A percentile compares a stretch with the other conserved stretches of the same genome.
Conservation (phyloP, 2,113 vertebrate species). For the Varanus komodoensis region DNA sequence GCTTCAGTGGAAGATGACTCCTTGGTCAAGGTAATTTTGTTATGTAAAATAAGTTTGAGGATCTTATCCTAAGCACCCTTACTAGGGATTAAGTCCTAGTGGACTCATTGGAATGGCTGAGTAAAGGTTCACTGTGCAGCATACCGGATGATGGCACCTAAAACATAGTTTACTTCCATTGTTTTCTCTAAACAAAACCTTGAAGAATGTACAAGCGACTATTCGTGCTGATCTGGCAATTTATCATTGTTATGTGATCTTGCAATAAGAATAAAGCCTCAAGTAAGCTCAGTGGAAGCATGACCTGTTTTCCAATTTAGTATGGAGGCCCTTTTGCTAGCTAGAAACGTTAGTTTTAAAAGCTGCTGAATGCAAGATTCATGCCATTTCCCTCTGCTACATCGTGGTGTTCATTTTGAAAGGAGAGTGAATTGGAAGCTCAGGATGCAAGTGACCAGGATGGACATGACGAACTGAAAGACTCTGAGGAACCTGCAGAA, state of each 20-base stretch:
- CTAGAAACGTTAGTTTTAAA: background rate
- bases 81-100: too few species aligned
- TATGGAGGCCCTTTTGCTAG: background rate
- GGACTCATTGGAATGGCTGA: background rate
- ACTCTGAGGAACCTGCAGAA: constrained; percentile 79
- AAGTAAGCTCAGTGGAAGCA: background rate
- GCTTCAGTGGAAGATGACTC: constrained; percentile 87
- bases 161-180: background rate
- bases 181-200: background rate
- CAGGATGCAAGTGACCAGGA: constrained; percentile 84
- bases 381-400: constrained; percentile 39
- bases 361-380: background rate
- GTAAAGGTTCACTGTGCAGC: background rate
- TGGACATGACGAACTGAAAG: constrained; percentile 81
- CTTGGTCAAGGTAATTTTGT: constrained; percentile 86
- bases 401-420: constrained; percentile 75
- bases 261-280: background rate
- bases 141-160: background rate
- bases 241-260: background rate
- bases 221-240: background rate
- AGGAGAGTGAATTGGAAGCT: constrained; percentile 83
- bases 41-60: background rate
- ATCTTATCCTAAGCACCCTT: constrained; percentile 20
- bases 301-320: background rate
- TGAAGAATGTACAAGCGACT: background rate